A percentile compares a stretch with the other conserved stretches of the same genome.
Conservation (phyloP, 2,888 invertebrate species). For the Acrocyrtus sp. region DNA sequence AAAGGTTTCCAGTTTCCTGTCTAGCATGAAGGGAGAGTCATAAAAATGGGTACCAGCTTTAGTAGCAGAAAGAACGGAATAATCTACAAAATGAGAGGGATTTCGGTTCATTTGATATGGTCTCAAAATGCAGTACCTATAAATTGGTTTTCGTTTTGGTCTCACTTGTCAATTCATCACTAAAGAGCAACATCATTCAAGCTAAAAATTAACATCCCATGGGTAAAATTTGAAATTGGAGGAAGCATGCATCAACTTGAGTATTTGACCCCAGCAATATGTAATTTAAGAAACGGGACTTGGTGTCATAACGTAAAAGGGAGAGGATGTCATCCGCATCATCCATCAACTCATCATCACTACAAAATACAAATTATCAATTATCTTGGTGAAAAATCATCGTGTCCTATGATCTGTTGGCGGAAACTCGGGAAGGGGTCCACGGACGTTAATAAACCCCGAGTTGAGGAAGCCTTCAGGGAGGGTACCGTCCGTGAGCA, state of each 20-base stretch:
- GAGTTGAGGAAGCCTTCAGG: slow-evolving; percentile 53
- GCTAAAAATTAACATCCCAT: slow-evolving; percentile 1
- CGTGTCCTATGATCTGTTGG: slow-evolving; percentile 50
- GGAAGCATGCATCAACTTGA: slow-evolving; percentile 12
- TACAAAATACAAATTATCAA: too few species aligned
- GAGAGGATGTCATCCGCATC: slow-evolving; percentile 46
- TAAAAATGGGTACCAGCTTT: too few species aligned
- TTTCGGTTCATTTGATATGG: not conserved
- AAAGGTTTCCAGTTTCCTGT: too few species aligned
- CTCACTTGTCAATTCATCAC: not conserved
- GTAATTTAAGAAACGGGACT: not conserved
- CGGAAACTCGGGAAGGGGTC: slow-evolving; percentile 63
- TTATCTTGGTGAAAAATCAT: too few species aligned
- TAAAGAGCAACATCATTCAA: not conserved
- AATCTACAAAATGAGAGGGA: not conserved
- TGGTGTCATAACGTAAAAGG: slow-evolving; percentile 4
- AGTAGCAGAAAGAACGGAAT: too few species aligned
- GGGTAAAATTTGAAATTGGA: slow-evolving; percentile 18
- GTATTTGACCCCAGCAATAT: not conserved
- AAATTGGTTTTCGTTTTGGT: not conserved
- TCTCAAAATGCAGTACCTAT: not conserved
- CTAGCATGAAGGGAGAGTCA: too few species aligned
- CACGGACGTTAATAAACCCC: slow-evolving; percentile 63
- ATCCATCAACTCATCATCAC: slow-evolving; percentile 27
- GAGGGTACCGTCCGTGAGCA: slow-evolving; percentile 62